A percentile compares a stretch with the other conserved stretches of the same genome.
Evolutionary conservation across 1,140 invertebrate species (phyloP).

Genomic region (Vanessa tameamea): DNA sequence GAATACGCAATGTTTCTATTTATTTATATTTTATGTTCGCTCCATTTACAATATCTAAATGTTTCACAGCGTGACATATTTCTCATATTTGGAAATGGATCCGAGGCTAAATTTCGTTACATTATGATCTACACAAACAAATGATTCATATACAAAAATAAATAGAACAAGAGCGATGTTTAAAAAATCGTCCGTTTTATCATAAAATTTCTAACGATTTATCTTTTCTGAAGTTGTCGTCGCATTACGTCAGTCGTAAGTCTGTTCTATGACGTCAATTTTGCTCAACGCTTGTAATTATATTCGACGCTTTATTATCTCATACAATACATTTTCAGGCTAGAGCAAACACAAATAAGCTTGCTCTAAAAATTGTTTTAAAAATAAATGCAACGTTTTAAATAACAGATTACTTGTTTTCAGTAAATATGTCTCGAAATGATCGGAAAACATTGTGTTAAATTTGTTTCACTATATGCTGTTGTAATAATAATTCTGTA

Average conservation of each 20-base stretch:
- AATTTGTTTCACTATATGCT: neutral
- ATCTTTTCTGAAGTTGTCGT: neutral
- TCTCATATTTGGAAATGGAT: no score
- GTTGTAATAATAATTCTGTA: neutral
- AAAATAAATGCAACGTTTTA: neutral
- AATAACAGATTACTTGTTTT: neutral
- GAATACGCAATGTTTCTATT: no score
- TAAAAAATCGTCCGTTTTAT: no score
- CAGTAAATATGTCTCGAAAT: conserved; percentile 4
- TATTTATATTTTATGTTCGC: no score
- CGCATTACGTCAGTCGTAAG: neutral
- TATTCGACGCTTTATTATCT: neutral
- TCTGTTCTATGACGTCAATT: conserved; percentile 4
- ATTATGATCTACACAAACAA: no score
- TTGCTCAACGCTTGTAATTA: neutral
- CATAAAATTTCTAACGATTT: no score
- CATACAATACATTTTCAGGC: neutral
- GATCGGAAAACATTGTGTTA: neutral
- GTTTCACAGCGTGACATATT: no score
- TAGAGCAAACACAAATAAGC: neutral
- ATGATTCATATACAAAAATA: no score
- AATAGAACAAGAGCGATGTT: no score
- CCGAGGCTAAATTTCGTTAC: no score
- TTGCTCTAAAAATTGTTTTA: neutral
- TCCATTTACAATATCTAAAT: no score